A percentile compares a stretch with the other conserved stretches of the same genome.
Evolutionary conservation across 2,113 vertebrate genomes (phyloP).

Genomic region (Pteronura brasiliensis): DNA sequence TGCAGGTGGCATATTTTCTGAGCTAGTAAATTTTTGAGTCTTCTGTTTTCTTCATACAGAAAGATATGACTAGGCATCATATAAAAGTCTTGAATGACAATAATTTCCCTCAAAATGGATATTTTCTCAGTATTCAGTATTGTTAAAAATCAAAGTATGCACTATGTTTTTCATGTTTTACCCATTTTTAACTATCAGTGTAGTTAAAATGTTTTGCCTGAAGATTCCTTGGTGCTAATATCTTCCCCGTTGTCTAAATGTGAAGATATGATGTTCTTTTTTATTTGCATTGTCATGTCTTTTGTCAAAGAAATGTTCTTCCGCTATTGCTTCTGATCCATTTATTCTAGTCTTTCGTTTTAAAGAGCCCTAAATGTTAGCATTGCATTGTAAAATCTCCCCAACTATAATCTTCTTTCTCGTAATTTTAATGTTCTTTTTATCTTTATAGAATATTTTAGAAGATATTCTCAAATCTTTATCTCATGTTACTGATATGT

Average conservation of each 20-base stretch:
- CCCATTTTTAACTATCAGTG: not conserved
- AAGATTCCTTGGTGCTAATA: not conserved
- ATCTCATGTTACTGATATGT: not conserved
- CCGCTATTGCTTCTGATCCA: not conserved
- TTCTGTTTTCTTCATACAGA: not conserved
- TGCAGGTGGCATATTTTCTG: not conserved
- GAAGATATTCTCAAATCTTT: not conserved
- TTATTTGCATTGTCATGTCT: not conserved
- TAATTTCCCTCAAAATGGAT: constrained; percentile 7
- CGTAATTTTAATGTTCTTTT: not conserved
- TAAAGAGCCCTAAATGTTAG: not conserved
- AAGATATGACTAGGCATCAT: not conserved
- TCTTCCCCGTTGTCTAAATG: not conserved
- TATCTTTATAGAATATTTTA: not conserved
- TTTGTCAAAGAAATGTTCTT: not conserved
- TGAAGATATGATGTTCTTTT: not conserved
- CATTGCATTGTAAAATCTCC: not conserved
- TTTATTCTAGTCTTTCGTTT: not conserved
- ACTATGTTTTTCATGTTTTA: not conserved
- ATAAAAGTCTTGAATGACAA: not conserved
- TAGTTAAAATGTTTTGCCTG: not conserved
- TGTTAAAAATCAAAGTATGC: not conserved
- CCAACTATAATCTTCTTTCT: not conserved
- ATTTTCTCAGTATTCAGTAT: not conserved
- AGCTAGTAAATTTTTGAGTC: not conserved